Evolutionary conservation across 2,888 invertebrate genomes (phyloP), one percentile per base, ranked within the genome.

Genomic region (Amiota communis): DNA sequence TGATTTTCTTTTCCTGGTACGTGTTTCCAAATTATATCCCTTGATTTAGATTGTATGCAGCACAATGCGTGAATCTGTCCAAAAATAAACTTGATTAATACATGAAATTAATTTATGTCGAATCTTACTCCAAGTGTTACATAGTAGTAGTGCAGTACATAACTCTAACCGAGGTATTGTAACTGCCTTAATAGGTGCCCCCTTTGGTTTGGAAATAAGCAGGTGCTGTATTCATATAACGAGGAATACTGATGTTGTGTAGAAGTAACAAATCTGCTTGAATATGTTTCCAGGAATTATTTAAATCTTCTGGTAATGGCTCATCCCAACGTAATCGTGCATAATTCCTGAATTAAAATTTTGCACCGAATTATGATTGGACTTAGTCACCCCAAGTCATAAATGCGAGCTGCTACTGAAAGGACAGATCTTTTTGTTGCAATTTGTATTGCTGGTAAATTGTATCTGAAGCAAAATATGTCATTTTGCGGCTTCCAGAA

Each of bases 291-390:
- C 8, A 46, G 13, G 10, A 4, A 8, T 4, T 8, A 8, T 13
- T 46, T 13, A 64, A 13, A 9, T 46, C 17, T 17, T 15, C 11
- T 20, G 59, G 20, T 8, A 59, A 17, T 10, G 59, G 59, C 17
- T 59, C 59, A 17, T 59, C 59, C 20, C 59, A 59, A 59, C 23
- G 1, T 23, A 23, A 23, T 23, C 23, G 2, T 23, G 1, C 72
- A 75, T 17, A 72, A 15, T 23, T 73, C 72, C 59, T 74, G 76
- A 49, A 75, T 13, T 15, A 74, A 72, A 1, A 74, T 67, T 73
- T 74, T 75, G 36, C 72, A 53, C 49, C 70, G 71, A 11, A 76
- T 75, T 15, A 78, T 70, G 8, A 78, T 15, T n/a, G 73, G n/a
- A 74, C 61, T n/a, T 23, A 23, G 23, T 3, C 1, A 3, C 23